A percentile compares a stretch with the other conserved stretches of the same genome.
phyloP scores from a whole-genome alignment of 2,113 vertebrate genomes.

The Pristiophorus japonicus region DNA sequence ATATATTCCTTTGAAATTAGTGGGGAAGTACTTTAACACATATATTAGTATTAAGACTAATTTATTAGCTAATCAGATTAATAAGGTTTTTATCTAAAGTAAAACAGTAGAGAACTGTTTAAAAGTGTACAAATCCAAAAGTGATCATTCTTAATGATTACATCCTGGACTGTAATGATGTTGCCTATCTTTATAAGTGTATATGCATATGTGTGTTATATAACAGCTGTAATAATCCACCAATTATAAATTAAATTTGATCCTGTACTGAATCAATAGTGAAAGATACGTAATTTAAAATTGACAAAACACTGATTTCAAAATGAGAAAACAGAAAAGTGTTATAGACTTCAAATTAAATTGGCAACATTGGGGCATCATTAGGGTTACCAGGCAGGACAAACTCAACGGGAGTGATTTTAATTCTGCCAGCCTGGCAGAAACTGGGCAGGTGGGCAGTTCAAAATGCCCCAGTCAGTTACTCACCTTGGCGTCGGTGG shows the following conservation, averaged over 20 bases:
- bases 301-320: background rate
- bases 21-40: background rate
- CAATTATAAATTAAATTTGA: constrained; percentile 5
- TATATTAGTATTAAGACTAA: background rate
- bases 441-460: background rate
- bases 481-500: too few species aligned
- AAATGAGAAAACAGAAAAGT: background rate
- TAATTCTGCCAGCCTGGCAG: too few species aligned
- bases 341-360: background rate
- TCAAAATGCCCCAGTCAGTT: background rate
- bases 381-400: background rate
- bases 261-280: background rate
- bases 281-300: background rate
- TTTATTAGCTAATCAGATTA: background rate
- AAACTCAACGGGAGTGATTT: too few species aligned
- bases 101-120: background rate
- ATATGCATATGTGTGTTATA: background rate
- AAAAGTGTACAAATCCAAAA: background rate
- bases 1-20: background rate
- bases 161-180: background rate
- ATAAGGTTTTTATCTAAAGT: background rate
- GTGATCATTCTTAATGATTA: background rate
- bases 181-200: background rate
- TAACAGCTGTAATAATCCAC: background rate
- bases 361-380: background rate